Evolutionary conservation across 1,140 invertebrate genomes (phyloP).

Genomic region (Sesamia nonagrioides): DNA sequence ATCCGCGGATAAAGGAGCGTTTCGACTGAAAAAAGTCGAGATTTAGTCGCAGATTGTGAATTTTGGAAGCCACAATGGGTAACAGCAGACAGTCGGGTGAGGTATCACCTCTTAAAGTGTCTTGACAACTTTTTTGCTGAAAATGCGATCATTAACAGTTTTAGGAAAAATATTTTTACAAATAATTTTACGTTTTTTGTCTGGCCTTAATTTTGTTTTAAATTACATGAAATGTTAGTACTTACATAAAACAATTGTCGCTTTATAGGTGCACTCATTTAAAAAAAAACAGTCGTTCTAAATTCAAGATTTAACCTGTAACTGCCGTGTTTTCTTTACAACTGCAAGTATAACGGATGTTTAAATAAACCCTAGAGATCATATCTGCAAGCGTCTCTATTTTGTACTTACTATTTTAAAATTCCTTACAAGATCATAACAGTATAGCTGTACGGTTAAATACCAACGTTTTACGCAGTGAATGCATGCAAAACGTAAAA

Average conservation of each 20-base stretch:
- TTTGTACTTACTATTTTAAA: slow-evolving; percentile 35
- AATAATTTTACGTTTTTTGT: slow-evolving; percentile 19
- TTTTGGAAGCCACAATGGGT: slow-evolving; percentile 71
- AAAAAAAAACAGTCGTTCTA: not conserved
- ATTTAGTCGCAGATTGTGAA: slow-evolving; percentile 63
- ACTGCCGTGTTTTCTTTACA: not conserved
- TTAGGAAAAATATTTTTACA: slow-evolving; percentile 39
- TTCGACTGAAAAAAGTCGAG: slow-evolving; percentile 76
- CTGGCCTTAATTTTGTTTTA: slow-evolving; percentile 3
- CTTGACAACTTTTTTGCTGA: slow-evolving; percentile 41
- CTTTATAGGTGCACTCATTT: not conserved
- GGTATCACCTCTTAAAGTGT: slow-evolving; percentile 51
- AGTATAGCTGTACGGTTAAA: slow-evolving; percentile 33
- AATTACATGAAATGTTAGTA: not conserved
- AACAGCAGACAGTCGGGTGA: slow-evolving; percentile 49
- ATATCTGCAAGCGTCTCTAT: slow-evolving; percentile 13
- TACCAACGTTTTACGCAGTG: slow-evolving; percentile 20
- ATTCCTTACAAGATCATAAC: slow-evolving; percentile 41
- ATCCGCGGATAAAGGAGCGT: slow-evolving; percentile 81
- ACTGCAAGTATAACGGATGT: not conserved
- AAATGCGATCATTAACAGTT: slow-evolving; percentile 48
- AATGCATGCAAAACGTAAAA: slow-evolving; percentile 41
- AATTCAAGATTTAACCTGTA: not conserved
- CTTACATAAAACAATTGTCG: not conserved
- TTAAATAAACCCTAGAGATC: not conserved